A percentile compares a stretch with the other conserved stretches of the same genome.
Evolutionary conservation across 2,888 invertebrate species (phyloP).

Genomic region (Plagodis dolabraria): DNA sequence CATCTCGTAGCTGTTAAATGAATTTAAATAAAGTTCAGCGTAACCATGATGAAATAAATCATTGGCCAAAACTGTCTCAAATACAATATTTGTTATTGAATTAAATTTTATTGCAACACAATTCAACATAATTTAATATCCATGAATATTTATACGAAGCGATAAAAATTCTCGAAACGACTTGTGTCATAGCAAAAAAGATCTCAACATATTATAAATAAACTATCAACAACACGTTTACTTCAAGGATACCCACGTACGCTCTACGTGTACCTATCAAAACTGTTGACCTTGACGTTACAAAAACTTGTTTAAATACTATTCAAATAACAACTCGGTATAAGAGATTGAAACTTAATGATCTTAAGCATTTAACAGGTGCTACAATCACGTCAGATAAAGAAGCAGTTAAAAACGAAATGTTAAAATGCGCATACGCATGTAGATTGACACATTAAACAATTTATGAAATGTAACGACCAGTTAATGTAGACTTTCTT

Average conservation of each 20-base stretch:
- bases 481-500: slow-evolving; percentile 15
- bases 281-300: slow-evolving; percentile 46
- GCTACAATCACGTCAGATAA: slow-evolving; percentile 29
- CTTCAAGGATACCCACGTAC: slow-evolving; percentile 41
- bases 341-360: slow-evolving; percentile 36
- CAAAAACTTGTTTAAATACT: slow-evolving; percentile 50
- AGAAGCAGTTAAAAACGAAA: slow-evolving; percentile 19
- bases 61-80: slow-evolving; percentile 7
- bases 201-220: slow-evolving; percentile 27
- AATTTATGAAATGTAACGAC: slow-evolving; percentile 21
- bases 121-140: slow-evolving; percentile 23
- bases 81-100: slow-evolving; percentile 10
- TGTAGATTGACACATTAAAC: slow-evolving; percentile 26
- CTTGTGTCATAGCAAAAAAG: slow-evolving; percentile 34
- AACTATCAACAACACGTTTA: slow-evolving; percentile 38
- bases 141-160: slow-evolving; percentile 28
- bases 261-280: slow-evolving; percentile 37
- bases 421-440: slow-evolving; percentile 16
- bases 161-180: slow-evolving; percentile 29
- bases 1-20: too few species aligned
- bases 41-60: slow-evolving; percentile 22
- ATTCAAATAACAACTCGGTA: slow-evolving; percentile 40
- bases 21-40: background rate
- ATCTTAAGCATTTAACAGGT: slow-evolving; percentile 30
- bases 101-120: slow-evolving; percentile 23